Conservation (phyloP, 2,113 vertebrate species). For the Poeciliopsis turrubarensis region DNA sequence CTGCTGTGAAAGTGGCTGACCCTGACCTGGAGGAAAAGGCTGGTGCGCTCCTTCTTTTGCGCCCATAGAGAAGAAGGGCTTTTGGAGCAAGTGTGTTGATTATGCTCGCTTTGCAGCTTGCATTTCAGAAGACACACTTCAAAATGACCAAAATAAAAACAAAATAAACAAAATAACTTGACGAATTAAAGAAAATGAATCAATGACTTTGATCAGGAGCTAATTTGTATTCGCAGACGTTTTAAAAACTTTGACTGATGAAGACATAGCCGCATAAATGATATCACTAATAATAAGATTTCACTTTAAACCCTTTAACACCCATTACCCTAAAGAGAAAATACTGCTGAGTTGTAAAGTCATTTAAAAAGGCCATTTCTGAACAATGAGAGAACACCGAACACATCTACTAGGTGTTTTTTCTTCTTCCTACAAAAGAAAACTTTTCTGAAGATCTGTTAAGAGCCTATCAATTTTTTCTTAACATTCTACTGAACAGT, state of each 20-base stretch:
- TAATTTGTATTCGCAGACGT: background rate
- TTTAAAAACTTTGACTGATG: background rate
- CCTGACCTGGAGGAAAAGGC: slow-evolving; percentile 49
- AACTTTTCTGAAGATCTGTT: background rate
- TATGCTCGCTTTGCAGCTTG: slow-evolving; percentile 1
- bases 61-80: background rate
- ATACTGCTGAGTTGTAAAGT: background rate
- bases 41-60: slow-evolving; percentile 8
- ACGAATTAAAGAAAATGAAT: background rate
- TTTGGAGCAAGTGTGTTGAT: background rate
- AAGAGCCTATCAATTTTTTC: background rate
- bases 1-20: slow-evolving; percentile 54
- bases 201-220: background rate
- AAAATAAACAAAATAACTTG: background rate
- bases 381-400: background rate
- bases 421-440: background rate
- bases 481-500: background rate
- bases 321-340: background rate
- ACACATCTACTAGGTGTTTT: background rate
- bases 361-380: background rate
- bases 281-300: too few relatives aligned
- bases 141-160: background rate
- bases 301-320: too few relatives aligned
- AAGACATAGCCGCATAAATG: too few relatives aligned
- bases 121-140: slow-evolving; percentile 4